phyloP scores from a whole-genome alignment of 1,140 invertebrate species.

The Heliothis subflexa region DNA sequence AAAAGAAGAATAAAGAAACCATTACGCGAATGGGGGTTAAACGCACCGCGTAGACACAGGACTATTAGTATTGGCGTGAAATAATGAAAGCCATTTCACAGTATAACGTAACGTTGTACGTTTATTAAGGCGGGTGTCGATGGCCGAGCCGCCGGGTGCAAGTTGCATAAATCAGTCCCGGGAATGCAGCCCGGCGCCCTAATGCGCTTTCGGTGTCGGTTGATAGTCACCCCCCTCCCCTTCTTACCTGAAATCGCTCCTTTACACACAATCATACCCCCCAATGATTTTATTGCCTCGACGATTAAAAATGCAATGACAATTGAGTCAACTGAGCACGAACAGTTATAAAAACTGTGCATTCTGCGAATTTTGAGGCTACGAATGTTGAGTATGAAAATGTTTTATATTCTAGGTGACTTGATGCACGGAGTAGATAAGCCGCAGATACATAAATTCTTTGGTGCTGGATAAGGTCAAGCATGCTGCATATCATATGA shows the following conservation, averaged over 20 bases:
- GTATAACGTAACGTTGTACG: constrained; percentile 78
- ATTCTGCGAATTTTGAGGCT: constrained; percentile 27
- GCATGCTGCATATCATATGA: constrained; percentile 9
- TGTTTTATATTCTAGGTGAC: constrained; percentile 36
- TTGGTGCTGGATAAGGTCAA: background rate
- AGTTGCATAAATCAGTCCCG: constrained; percentile 82
- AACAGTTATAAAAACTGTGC: constrained; percentile 18
- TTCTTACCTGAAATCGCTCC: constrained; percentile 50
- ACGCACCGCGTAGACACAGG: constrained; percentile 62
- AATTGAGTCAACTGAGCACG: constrained; percentile 13
- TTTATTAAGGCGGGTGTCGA: constrained; percentile 81
- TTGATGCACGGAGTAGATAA: constrained; percentile 38
- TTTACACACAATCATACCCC: constrained; percentile 48
- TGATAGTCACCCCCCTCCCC: constrained; percentile 71
- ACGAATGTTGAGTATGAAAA: constrained; percentile 19
- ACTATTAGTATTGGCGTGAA: constrained; percentile 81
- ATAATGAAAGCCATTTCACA: constrained; percentile 82
- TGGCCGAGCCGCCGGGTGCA: constrained; percentile 69
- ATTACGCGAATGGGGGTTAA: constrained; percentile 61
- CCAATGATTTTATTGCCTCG: constrained; percentile 33
- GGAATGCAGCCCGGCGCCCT: constrained; percentile 79
- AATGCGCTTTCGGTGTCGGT: constrained; percentile 84
- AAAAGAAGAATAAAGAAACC: constrained; percentile 59
- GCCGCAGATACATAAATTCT: constrained; percentile 15
- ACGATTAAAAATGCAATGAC: constrained; percentile 42